Percentiles rank a stretch among this genome's conserved stretches.
Conservation (phyloP, 2,797 vertebrate species). For the Vireo griseus region DNA sequence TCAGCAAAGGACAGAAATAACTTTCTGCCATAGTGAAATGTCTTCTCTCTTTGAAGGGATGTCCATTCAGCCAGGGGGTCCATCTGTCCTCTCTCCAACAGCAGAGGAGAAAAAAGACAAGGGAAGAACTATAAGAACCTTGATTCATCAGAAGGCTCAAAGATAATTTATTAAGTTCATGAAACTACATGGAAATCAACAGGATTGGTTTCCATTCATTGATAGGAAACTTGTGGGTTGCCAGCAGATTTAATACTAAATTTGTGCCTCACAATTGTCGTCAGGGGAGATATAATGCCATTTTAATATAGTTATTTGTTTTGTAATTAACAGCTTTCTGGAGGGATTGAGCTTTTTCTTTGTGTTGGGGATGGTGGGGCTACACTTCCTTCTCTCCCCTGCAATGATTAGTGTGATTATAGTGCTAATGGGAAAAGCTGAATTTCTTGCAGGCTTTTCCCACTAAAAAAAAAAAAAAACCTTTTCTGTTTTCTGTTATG, state of each 20-base stretch:
- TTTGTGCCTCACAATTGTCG: background rate
- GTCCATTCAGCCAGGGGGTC: background rate
- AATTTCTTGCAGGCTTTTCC: background rate
- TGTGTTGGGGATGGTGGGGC: rapidly evolving
- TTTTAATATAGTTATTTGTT: background rate
- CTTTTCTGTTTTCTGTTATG: background rate
- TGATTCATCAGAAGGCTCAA: background rate
- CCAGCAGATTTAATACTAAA: background rate
- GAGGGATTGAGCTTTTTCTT: background rate
- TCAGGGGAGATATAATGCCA: background rate
- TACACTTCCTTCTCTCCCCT: background rate
- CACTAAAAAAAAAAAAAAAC: background rate
- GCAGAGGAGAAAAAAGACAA: background rate
- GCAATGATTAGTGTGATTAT: background rate
- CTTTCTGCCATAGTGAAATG: background rate
- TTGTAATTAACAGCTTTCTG: background rate
- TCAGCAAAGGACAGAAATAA: background rate
- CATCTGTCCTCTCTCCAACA: background rate
- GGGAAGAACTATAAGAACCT: background rate
- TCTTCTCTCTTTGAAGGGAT: background rate
- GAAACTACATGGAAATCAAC: background rate
- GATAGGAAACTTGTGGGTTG: background rate
- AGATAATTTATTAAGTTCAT: background rate
- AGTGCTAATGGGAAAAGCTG: background rate
- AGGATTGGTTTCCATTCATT: background rate